Evolutionary conservation across 2,113 vertebrate species (phyloP).

Genomic region (Megaceryle maxima): DNA sequence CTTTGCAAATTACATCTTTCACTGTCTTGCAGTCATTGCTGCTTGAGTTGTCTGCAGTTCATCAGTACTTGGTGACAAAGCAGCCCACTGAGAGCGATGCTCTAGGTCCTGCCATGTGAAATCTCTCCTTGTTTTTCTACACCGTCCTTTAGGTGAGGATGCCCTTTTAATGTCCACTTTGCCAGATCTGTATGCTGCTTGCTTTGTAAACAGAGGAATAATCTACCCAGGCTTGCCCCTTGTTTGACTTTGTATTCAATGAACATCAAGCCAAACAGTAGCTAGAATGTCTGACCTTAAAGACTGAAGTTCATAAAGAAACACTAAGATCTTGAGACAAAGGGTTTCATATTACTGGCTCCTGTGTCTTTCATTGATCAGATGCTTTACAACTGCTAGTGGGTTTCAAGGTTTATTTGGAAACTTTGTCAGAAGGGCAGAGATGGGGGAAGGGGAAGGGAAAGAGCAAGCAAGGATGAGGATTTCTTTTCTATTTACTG

Average conservation of each 20-base stretch:
- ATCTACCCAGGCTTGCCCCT: not conserved
- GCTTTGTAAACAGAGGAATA: slow-evolving; percentile 35
- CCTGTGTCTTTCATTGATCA: slow-evolving; percentile 38
- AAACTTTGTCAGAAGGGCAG: slow-evolving; percentile 6
- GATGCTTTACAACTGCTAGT: slow-evolving; percentile 40
- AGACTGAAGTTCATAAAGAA: slow-evolving; percentile 7
- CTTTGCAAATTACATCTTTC: not conserved
- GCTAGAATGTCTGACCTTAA: slow-evolving; percentile 28
- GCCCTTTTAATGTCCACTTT: not conserved
- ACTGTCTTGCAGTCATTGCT: not conserved
- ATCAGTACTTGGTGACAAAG: not conserved
- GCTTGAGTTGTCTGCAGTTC: not conserved
- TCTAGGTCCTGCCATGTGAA: not conserved
- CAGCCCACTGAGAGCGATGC: not conserved
- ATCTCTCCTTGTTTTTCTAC: not conserved
- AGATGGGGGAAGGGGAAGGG: slow-evolving; percentile 31
- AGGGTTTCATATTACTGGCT: slow-evolving; percentile 48
- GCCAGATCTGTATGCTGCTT: slow-evolving; percentile 32
- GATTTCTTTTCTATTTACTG: not conserved
- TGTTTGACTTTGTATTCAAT: slow-evolving; percentile 51
- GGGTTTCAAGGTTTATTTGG: slow-evolving; percentile 60
- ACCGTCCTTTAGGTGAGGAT: not conserved
- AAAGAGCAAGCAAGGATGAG: not conserved
- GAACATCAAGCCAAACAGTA: slow-evolving; percentile 39
- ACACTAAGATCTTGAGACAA: not conserved